A percentile compares a stretch with the other conserved stretches of the same genome.
Evolutionary conservation across 1,140 invertebrate genomes (phyloP).

Genomic region (Lordiphosa stackelbergi): DNA sequence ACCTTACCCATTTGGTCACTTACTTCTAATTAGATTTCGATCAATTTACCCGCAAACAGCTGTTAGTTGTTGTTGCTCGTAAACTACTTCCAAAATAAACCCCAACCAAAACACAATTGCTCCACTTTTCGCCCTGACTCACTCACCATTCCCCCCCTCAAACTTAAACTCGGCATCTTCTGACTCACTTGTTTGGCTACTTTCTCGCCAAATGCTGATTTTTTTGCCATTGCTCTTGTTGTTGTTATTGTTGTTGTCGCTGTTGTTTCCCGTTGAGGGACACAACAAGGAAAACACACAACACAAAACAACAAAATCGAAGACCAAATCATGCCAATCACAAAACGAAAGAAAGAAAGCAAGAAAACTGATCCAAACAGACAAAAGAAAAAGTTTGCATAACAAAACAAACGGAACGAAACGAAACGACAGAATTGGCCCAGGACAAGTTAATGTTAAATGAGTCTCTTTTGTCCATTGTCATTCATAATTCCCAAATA

Average conservation of each 20-base stretch:
- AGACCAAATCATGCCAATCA: constrained; percentile 59
- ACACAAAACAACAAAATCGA: constrained; percentile 27
- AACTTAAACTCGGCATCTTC: not conserved
- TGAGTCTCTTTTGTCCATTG: constrained; percentile 3
- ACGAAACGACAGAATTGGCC: not conserved
- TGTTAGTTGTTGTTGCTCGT: constrained; percentile 30
- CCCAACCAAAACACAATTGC: constrained; percentile 1
- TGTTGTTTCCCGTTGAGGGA: not conserved
- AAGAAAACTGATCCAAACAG: constrained; percentile 7
- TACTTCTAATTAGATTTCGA: not conserved
- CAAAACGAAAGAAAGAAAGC: not conserved
- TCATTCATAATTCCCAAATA: constrained; percentile 3
- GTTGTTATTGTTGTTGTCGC: too few species aligned
- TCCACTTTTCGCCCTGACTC: constrained; percentile 26
- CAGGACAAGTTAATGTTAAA: constrained; percentile 7
- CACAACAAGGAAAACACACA: constrained; percentile 8
- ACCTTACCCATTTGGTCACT: too few species aligned
- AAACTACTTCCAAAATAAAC: constrained; percentile 30
- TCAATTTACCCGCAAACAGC: constrained; percentile 8
- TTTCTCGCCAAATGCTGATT: constrained; percentile 33
- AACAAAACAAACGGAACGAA: constrained; percentile 34
- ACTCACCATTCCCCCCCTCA: constrained; percentile 27
- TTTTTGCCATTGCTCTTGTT: too few species aligned
- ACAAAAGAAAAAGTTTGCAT: constrained; percentile 50
- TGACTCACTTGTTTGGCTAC: constrained; percentile 60